phyloP scores from a whole-genome alignment of 2,113 vertebrate species.

The Bucco capensis region DNA sequence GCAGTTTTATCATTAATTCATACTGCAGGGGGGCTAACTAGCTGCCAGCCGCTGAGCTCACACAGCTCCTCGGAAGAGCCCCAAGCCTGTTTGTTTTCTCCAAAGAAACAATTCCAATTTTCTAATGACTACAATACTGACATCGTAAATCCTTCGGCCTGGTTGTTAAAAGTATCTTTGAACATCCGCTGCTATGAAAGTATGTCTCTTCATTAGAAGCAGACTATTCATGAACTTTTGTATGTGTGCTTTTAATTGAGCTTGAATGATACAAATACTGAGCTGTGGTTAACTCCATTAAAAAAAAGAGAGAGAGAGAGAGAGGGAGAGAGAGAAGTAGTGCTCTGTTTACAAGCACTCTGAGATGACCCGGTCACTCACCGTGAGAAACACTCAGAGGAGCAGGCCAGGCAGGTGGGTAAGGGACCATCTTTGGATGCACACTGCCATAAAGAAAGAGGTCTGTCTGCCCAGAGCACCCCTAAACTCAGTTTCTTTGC shows the following conservation, averaged over 20 bases:
- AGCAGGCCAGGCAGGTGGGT: not conserved
- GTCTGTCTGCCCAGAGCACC: not conserved
- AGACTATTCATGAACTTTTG: conserved; percentile 36
- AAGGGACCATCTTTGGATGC: not conserved
- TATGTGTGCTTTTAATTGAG: conserved; percentile 46
- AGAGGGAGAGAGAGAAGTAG: not conserved
- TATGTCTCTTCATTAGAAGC: conserved; percentile 41
- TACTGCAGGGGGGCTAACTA: conserved; percentile 34
- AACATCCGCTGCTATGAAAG: conserved; percentile 13
- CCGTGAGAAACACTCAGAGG: not conserved
- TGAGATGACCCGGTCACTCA: not conserved
- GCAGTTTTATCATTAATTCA: conserved; percentile 68
- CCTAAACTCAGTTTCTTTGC: not conserved
- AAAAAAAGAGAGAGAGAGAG: not conserved
- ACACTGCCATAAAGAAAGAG: not conserved
- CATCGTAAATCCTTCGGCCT: conserved; percentile 30
- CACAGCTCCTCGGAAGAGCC: conserved; percentile 38
- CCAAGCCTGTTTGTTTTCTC: conserved; percentile 49
- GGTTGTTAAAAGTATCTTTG: conserved; percentile 56
- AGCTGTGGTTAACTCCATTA: conserved; percentile 13
- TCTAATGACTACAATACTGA: conserved; percentile 46
- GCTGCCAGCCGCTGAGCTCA: conserved; percentile 34
- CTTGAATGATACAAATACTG: conserved; percentile 39
- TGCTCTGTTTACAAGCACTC: not conserved
- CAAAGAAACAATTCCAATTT: conserved; percentile 41